Conservation (phyloP, 2,888 invertebrate genomes). For the Drosophila acutilabella region DNA sequence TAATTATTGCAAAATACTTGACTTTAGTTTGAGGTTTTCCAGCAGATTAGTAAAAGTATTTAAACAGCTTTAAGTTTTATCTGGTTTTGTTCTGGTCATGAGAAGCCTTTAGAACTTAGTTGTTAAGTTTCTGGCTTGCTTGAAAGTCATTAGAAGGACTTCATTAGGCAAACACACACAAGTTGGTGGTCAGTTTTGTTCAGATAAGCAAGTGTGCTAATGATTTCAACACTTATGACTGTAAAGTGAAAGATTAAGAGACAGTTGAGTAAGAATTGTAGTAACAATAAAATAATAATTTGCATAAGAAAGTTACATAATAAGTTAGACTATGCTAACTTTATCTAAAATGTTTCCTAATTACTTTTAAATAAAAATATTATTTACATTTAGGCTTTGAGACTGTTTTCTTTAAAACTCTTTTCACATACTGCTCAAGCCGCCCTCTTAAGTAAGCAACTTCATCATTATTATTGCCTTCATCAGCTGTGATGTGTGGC, state of each 20-base stretch:
- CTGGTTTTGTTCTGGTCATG: conserved; percentile 10
- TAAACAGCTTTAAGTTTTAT: conserved; percentile 39
- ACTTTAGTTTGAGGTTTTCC: conserved; percentile 25
- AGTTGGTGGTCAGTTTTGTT: conserved; percentile 32
- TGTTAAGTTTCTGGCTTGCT: conserved; percentile 46
- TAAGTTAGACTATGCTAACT: too few relatives aligned
- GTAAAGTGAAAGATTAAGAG: neutral
- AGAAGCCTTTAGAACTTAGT: conserved; percentile 31
- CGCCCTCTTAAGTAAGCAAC: conserved; percentile 18
- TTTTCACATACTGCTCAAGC: neutral
- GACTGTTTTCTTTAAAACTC: too few relatives aligned
- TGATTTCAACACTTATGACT: conserved; percentile 27
- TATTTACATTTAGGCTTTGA: too few relatives aligned
- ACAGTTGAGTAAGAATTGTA: neutral
- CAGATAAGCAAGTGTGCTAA: conserved; percentile 34
- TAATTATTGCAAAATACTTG: conserved; percentile 50
- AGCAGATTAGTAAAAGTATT: conserved; percentile 54
- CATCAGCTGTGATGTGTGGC: conserved; percentile 20
- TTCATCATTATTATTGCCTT: conserved; percentile 19
- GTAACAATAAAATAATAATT: neutral
- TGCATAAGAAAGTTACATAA: neutral
- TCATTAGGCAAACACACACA: conserved; percentile 34
- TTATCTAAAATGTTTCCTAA: too few relatives aligned
- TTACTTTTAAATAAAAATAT: too few relatives aligned
- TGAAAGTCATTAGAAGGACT: conserved; percentile 63